These are phyloP conservation scores for Galerucella pusilla DNA, from an alignment of 2,888 invertebrate genomes.

Conservation along the genomic window DNA sequence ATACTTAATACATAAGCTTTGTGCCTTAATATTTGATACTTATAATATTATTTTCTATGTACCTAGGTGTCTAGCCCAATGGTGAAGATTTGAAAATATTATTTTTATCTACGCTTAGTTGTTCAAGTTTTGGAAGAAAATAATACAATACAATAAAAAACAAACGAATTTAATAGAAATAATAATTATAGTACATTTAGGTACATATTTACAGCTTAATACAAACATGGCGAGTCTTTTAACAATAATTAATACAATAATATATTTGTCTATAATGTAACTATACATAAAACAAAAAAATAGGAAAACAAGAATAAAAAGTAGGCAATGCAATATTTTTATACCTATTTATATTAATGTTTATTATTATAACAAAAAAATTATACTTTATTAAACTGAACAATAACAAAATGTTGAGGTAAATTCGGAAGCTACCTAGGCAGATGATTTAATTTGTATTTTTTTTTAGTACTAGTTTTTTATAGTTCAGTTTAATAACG, in stretches of 20 bases:
- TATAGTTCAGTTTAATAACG: background rate
- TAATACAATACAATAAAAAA: constrained; percentile 50
- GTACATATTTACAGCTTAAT: constrained; percentile 62
- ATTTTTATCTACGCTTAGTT: too few relatives aligned
- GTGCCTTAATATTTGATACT: too few relatives aligned
- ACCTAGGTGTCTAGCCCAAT: too few relatives aligned
- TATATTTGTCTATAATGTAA: constrained; percentile 43
- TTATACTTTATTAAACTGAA: background rate
- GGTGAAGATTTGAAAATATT: too few relatives aligned
- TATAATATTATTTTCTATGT: too few relatives aligned
- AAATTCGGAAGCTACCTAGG: too few relatives aligned
- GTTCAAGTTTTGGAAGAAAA: too few relatives aligned
- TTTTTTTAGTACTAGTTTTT: too few relatives aligned
- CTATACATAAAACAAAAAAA: constrained; percentile 36
- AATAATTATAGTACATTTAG: constrained; percentile 61
- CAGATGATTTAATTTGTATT: too few relatives aligned
- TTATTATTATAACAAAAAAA: constrained; percentile 4
- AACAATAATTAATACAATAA: constrained; percentile 49
- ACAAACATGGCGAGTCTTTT: constrained; percentile 59
- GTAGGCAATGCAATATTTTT: constrained; percentile 8
- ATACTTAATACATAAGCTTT: too few relatives aligned
- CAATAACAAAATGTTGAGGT: background rate
- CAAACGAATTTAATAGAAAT: constrained; percentile 63
- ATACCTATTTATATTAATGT: constrained; percentile 11
- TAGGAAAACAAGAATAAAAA: constrained; percentile 26